These are phyloP conservation scores for Pyrrhosoma nymphula DNA, from an alignment of 2,888 invertebrate genomes.

Conservation along the genomic window DNA sequence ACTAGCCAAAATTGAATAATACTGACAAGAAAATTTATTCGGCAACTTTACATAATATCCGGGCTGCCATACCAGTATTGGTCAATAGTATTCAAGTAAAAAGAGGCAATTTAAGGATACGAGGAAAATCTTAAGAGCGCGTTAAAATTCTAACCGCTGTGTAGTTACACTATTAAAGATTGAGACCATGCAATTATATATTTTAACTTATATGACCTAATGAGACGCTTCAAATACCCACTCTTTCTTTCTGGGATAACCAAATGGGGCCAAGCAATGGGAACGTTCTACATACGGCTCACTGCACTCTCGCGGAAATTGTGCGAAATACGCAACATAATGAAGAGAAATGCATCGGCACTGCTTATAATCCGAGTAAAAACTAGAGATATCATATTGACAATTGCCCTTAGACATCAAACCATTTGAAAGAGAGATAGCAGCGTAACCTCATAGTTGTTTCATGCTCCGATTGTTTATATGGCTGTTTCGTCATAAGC, in stretches of 20 bases:
- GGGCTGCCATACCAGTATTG: no score
- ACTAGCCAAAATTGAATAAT: no score
- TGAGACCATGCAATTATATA: no score
- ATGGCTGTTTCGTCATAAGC: not conserved
- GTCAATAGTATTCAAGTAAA: no score
- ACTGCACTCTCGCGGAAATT: not conserved
- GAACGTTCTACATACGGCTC: not conserved
- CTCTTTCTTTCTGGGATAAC: not conserved
- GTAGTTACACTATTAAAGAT: no score
- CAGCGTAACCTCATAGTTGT: not conserved
- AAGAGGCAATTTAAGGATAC: no score
- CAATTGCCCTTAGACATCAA: not conserved
- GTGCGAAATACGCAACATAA: not conserved
- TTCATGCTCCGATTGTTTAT: not conserved
- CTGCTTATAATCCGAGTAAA: not conserved
- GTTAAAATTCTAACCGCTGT: no score
- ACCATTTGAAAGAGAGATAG: not conserved
- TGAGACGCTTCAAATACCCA: not conserved
- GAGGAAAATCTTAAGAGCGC: no score
- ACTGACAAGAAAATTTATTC: no score
- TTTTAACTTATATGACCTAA: not conserved
- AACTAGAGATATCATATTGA: not conserved
- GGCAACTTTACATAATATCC: no score
- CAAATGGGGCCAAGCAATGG: not conserved
- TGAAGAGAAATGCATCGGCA: not conserved